These are phyloP conservation scores for Tupiocoris notatus DNA, from an alignment of 2,888 invertebrate genomes.

Conservation along the genomic window DNA sequence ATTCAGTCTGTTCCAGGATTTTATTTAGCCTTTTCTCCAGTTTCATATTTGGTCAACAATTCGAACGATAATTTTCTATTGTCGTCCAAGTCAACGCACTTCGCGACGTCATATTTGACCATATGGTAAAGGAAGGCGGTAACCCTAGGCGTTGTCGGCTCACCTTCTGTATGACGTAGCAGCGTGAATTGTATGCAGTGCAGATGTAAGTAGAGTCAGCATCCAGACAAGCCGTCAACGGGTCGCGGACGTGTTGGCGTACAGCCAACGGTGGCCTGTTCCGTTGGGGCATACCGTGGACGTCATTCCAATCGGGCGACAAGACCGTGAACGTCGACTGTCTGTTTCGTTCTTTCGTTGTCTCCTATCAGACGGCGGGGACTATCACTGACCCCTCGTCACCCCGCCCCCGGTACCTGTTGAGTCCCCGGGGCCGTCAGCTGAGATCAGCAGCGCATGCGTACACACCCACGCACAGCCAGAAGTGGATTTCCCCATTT, in stretches of 20 bases:
- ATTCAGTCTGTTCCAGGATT: no score
- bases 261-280: slow-evolving; percentile 51
- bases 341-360: slow-evolving; percentile 8
- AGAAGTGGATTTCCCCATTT: background rate
- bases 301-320: slow-evolving; percentile 44
- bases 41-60: no score
- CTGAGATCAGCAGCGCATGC: slow-evolving; percentile 2
- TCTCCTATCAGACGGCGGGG: slow-evolving; percentile 22
- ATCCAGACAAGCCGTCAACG: slow-evolving; percentile 57
- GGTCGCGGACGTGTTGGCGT: slow-evolving; percentile 51
- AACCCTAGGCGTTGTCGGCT: slow-evolving; percentile 46
- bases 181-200: slow-evolving; percentile 63
- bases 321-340: no score
- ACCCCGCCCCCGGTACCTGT: slow-evolving; percentile 41
- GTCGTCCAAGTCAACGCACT: no score
- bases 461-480: background rate
- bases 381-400: background rate
- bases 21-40: no score
- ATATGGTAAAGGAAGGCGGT: background rate
- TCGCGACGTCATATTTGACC: background rate
- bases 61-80: no score
- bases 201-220: slow-evolving; percentile 63
- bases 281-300: slow-evolving; percentile 55
- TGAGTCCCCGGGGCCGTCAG: slow-evolving; percentile 40
- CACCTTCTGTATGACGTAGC: slow-evolving; percentile 67